phyloP scores from a whole-genome alignment of 2,888 invertebrate species.

The Xestoiulus laeticollis region DNA sequence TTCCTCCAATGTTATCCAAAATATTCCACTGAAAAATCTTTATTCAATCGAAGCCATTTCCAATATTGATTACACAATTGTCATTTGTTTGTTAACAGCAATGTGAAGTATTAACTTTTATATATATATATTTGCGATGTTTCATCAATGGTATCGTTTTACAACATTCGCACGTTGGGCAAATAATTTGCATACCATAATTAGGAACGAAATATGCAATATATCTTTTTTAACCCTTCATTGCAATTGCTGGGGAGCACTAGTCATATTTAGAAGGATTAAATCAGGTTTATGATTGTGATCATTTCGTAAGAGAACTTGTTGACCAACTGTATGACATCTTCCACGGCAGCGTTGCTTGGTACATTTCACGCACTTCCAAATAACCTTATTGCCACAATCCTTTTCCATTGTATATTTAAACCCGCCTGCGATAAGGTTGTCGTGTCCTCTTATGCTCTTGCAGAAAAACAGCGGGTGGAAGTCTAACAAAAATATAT shows the following conservation, averaged over 20 bases:
- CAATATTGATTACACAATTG: too few species aligned
- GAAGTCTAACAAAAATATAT: not conserved
- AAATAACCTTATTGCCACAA: not conserved
- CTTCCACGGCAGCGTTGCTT: conserved; percentile 38
- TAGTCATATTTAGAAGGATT: not conserved
- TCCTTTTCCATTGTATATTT: not conserved
- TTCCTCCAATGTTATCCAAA: too few species aligned
- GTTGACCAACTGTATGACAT: conserved; percentile 39
- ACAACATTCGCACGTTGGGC: too few species aligned
- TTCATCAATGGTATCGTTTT: too few species aligned
- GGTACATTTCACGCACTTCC: conserved; percentile 41
- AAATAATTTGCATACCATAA: too few species aligned
- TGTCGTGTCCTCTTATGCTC: not conserved
- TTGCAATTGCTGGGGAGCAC: not conserved
- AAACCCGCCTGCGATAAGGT: conserved; percentile 22
- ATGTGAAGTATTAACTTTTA: too few species aligned
- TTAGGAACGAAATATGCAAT: too few species aligned
- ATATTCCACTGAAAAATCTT: too few species aligned
- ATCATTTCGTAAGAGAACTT: not conserved
- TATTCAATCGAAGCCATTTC: too few species aligned
- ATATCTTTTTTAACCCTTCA: too few species aligned
- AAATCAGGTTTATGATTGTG: not conserved
- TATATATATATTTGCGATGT: too few species aligned
- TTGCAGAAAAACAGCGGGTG: not conserved
- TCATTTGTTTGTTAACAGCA: too few species aligned